Evolutionary conservation across 1,140 invertebrate genomes (phyloP).

Genomic region (Odontomachus brunneus): DNA sequence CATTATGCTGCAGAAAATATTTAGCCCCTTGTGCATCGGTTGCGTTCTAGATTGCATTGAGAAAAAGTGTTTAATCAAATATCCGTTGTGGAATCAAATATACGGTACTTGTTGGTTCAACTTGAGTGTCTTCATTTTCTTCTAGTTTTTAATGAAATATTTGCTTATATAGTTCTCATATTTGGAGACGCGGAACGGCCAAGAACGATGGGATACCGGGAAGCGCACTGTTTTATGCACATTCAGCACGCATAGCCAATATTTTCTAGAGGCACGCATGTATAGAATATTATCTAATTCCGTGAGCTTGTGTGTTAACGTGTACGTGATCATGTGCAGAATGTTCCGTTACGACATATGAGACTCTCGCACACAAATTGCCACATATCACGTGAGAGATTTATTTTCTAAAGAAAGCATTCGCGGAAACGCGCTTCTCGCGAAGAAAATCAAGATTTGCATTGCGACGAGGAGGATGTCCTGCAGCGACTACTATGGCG

Average conservation of each 20-base stretch:
- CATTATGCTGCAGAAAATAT: too few species aligned
- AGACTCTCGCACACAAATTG: constrained; percentile 19
- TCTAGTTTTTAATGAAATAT: too few species aligned
- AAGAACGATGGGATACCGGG: constrained; percentile 9
- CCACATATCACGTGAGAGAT: constrained; percentile 32
- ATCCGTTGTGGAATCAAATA: too few species aligned
- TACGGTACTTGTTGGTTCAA: too few species aligned
- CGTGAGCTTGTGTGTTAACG: not conserved
- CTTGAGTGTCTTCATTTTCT: too few species aligned
- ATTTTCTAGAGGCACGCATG: not conserved
- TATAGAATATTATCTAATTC: constrained; percentile 36
- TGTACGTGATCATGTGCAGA: not conserved
- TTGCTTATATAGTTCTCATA: not conserved
- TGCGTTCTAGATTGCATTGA: too few species aligned
- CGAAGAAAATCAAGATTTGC: constrained; percentile 1
- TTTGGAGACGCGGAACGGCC: not conserved
- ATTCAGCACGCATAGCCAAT: constrained; percentile 5
- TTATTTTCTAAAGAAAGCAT: constrained; percentile 10
- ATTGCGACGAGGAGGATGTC: not conserved
- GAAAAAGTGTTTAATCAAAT: too few species aligned
- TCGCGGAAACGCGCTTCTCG: not conserved
- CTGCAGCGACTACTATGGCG: not conserved
- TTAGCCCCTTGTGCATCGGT: too few species aligned
- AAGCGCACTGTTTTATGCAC: not conserved
- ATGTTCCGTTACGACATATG: constrained; percentile 18